These are phyloP conservation scores for Furcula furcula DNA, from an alignment of 2,888 invertebrate genomes.

Conservation along the genomic window DNA sequence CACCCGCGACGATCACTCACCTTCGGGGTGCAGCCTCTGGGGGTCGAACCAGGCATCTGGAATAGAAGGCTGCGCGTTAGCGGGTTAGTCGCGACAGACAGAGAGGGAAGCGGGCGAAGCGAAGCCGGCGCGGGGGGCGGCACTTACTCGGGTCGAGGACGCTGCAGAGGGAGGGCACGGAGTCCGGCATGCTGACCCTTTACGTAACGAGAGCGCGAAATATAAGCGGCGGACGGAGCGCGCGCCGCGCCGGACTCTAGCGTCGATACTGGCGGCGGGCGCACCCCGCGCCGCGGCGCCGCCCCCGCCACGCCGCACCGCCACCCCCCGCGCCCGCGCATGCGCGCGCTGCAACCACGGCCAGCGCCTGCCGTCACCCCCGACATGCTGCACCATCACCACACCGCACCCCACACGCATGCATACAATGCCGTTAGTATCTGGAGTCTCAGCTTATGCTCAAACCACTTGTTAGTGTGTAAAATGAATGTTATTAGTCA, in stretches of 20 bases:
- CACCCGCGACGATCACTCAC: conserved; percentile 82
- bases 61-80: conserved; percentile 84
- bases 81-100: conserved; percentile 78
- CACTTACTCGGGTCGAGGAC: conserved; percentile 76
- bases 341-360: conserved; percentile 2
- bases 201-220: conserved; percentile 66
- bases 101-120: conserved; percentile 59
- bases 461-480: conserved; percentile 11
- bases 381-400: conserved; percentile 15
- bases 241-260: conserved; percentile 80
- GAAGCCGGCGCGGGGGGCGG: conserved; percentile 45
- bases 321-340: conserved; percentile 11
- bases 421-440: conserved; percentile 10
- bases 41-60: conserved; percentile 97
- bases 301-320: conserved; percentile 30
- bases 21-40: conserved; percentile 94
- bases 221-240: conserved; percentile 63
- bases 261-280: conserved; percentile 77
- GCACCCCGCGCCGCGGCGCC: conserved; percentile 53
- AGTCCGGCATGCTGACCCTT: conserved; percentile 72
- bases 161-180: conserved; percentile 75
- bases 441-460: conserved; percentile 3
- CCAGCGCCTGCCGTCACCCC: conserved; percentile 17
- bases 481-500: conserved; percentile 1
- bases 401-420: conserved; percentile 9